These are phyloP conservation scores for Glandiceps talaboti DNA, from an alignment of 53 echinoderm and acorn worm species.

Conservation along the genomic window DNA sequence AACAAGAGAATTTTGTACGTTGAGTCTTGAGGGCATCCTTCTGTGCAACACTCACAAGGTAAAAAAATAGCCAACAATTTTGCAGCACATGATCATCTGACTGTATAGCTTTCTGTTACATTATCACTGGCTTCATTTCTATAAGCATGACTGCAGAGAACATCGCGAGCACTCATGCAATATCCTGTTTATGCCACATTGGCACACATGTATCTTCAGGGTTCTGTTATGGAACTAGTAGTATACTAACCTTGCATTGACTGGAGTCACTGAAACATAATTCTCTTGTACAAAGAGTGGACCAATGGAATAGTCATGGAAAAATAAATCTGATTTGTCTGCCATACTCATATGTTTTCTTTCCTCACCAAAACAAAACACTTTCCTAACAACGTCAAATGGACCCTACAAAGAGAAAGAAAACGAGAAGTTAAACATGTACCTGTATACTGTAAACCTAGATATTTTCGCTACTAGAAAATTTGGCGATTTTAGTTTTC, in stretches of 20 bases:
- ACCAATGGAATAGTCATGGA: slow-evolving; percentile 96
- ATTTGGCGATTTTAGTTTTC: too few species aligned
- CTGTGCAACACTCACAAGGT: too few species aligned
- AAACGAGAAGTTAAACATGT: too few species aligned
- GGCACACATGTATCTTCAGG: neutral
- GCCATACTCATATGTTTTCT: slow-evolving; percentile 59
- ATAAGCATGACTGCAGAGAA: neutral
- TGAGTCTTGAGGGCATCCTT: too few species aligned
- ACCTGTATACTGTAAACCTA: too few species aligned
- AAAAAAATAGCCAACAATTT: too few species aligned
- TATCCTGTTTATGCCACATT: neutral
- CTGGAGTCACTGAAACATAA: slow-evolving; percentile 56
- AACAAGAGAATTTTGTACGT: neutral
- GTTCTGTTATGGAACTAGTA: too few species aligned
- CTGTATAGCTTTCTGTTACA: neutral
- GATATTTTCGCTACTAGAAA: too few species aligned
- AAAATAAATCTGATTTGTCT: slow-evolving; percentile 83
- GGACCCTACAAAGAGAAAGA: slow-evolving; percentile 44
- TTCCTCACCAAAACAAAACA: slow-evolving; percentile 65
- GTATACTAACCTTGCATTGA: slow-evolving; percentile 48
- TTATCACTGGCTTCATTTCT: neutral
- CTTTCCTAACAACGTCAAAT: slow-evolving; percentile 82
- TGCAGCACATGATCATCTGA: too few species aligned
- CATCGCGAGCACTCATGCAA: slow-evolving; percentile 1
- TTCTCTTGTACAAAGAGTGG: slow-evolving; percentile 98